These are phyloP conservation scores for Loripinus fragilis DNA, from an alignment of 2,888 invertebrate genomes.

Conservation along the genomic window DNA sequence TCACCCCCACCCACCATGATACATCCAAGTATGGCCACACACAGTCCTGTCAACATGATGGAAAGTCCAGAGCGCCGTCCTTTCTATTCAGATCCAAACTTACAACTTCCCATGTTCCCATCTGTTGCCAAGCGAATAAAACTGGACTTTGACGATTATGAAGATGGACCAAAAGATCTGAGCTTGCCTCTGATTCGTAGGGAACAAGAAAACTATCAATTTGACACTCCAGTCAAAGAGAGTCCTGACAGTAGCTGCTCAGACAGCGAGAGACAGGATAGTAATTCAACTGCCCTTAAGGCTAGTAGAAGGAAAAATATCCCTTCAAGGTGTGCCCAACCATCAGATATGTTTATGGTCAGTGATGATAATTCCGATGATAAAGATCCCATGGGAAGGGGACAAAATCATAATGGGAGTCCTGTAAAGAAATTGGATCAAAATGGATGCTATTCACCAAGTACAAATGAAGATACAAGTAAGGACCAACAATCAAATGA, in stretches of 20 bases:
- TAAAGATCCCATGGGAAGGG: conserved; percentile 46
- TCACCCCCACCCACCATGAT: conserved; percentile 67
- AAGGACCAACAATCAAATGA: conserved; percentile 21
- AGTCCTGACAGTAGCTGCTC: conserved; percentile 43
- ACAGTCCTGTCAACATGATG: conserved; percentile 60
- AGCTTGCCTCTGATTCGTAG: conserved; percentile 51
- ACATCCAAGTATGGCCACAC: conserved; percentile 54
- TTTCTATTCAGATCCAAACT: conserved; percentile 74
- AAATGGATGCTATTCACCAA: conserved; percentile 18
- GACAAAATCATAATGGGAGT: neutral
- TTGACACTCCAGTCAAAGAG: conserved; percentile 54
- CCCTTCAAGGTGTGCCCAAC: conserved; percentile 79
- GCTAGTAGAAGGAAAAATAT: conserved; percentile 78
- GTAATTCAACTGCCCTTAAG: conserved; percentile 50
- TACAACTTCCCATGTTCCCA: conserved; percentile 73
- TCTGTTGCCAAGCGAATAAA: conserved; percentile 75
- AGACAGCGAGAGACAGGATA: conserved; percentile 45
- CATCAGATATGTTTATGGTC: conserved; percentile 64
- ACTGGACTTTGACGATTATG: conserved; percentile 65
- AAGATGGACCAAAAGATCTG: conserved; percentile 68
- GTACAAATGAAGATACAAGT: conserved; percentile 8
- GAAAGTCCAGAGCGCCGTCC: conserved; percentile 70
- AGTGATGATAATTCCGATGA: conserved; percentile 75
- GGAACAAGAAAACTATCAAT: conserved; percentile 15
- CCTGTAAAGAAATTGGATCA: conserved; percentile 16